phyloP scores from a whole-genome alignment of 2,797 vertebrate genomes.

The Odontamblyopus rebecca region DNA sequence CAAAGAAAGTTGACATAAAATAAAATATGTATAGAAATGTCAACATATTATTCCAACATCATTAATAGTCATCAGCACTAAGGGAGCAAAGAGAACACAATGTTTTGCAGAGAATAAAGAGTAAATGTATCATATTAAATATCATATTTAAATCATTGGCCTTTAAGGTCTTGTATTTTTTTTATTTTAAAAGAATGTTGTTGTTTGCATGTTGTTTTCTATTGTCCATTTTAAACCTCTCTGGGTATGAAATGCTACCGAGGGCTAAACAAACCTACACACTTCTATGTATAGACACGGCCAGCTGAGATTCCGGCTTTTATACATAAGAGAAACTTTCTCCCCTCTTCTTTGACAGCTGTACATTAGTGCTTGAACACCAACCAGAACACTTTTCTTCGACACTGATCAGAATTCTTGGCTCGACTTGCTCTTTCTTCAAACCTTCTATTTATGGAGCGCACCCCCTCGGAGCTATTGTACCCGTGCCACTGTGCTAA shows the following conservation, averaged over 20 bases:
- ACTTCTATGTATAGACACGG: conserved; percentile 6
- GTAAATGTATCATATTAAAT: no score
- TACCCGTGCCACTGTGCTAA: conserved; percentile 79
- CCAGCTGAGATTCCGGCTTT: conserved; percentile 12
- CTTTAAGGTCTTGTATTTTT: no score
- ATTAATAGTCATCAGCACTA: no score
- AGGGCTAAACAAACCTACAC: conserved; percentile 2
- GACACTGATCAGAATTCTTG: conserved; percentile 78
- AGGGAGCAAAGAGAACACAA: no score
- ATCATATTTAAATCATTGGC: no score
- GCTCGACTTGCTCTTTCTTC: conserved; percentile 63
- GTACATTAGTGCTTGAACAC: conserved; percentile 52
- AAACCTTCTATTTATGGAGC: conserved; percentile 78
- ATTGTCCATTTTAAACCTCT: not conserved
- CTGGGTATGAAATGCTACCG: no score
- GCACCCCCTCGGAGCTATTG: conserved; percentile 76
- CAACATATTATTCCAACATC: no score
- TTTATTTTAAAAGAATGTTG: not conserved
- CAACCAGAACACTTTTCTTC: conserved; percentile 56
- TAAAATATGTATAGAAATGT: no score
- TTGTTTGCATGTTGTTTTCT: conserved; percentile 5
- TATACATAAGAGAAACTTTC: conserved; percentile 15
- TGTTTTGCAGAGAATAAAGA: no score
- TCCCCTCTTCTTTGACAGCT: conserved; percentile 38
- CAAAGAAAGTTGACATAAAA: no score